Base-by-base conservation (phyloP, 2,888 invertebrate species). In the Leucania comma region DNA sequence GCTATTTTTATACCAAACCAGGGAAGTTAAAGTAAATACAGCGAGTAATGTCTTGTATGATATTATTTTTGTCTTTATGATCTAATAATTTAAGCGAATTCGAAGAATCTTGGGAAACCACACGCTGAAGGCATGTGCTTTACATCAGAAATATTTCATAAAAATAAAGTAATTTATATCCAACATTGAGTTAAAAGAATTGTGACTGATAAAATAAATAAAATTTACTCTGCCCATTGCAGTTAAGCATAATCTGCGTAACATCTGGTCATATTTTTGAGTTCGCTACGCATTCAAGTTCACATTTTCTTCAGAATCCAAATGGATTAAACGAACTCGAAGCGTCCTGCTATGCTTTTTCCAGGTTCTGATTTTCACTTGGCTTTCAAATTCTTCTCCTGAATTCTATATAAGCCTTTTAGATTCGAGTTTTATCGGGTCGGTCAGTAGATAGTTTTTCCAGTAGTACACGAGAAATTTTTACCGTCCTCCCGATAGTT, bases 21-120 rank as follows among this genome's bases (percentile, higher is more conserved):
- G 76, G 58, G 61, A 80, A 76, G 65, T 59, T 83, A 78, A 84
- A 59, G 62, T 82, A 82, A 80, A 82, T 85, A 82, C 59, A 50
- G 35, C 59, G 67, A 53, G 83, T 78, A 78, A 83, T 72, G 68
- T 84, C 84, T 84, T 75, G 75, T 61, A 72, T 65, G 63, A 68
- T 56, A 63, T 78, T 78, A 82, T 85, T 85, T 82, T 82, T 76
- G 85, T 80, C 68, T 82, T 85, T 82, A 82, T 76, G 82, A 85
- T 73, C 73, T 73, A 70, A 84, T 82, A 84, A 84, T 78, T 72
- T 72, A 71, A 74, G 70, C 64, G 59, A 72, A 69, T 82, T 75
- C 82, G 26, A 67, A 64, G 85, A 82, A 74, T 66, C 48, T 72
- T 60, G 65, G 62, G 46, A 72, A 85, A 82, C 77, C 72, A 14